Conservation (phyloP, 2,888 invertebrate species). For the Uloborus plumipes region DNA sequence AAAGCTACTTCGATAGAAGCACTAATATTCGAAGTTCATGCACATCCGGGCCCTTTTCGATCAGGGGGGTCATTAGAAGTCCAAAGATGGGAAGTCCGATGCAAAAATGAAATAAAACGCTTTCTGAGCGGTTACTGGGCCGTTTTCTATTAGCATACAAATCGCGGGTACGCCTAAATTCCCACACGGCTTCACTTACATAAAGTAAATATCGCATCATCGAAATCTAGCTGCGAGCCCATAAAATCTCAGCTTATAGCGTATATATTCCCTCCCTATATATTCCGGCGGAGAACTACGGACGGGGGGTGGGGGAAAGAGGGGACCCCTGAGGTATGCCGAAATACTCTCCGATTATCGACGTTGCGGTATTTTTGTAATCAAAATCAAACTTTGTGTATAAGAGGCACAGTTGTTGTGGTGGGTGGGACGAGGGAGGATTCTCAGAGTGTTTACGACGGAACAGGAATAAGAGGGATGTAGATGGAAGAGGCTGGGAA, state of each 20-base stretch:
- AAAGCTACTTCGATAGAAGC: conserved; percentile 12
- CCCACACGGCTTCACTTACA: conserved; percentile 38
- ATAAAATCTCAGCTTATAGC: conserved; percentile 55
- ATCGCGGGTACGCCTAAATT: conserved; percentile 44
- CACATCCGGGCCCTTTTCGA: conserved; percentile 3
- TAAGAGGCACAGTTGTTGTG: conserved; percentile 6
- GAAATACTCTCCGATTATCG: conserved; percentile 56
- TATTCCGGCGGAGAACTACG: neutral
- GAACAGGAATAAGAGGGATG: conserved; percentile 13
- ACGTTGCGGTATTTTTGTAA: conserved; percentile 55
- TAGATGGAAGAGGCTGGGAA: neutral
- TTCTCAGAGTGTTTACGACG: conserved; percentile 42
- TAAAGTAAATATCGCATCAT: conserved; percentile 60
- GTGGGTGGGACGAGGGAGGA: conserved; percentile 1
- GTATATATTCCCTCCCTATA: conserved; percentile 33
- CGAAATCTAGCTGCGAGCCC: conserved; percentile 19
- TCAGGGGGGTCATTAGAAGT: conserved; percentile 54
- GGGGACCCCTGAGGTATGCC: conserved; percentile 21
- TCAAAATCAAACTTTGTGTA: conserved; percentile 52
- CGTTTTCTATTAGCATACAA: conserved; percentile 60
- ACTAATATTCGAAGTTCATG: conserved; percentile 31
- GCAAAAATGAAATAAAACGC: conserved; percentile 27
- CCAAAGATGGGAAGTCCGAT: conserved; percentile 18
- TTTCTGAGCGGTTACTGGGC: conserved; percentile 13
- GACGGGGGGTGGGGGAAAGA: neutral